Evolutionary conservation across 2,113 vertebrate genomes (phyloP).

Genomic region (Rhea americana): DNA sequence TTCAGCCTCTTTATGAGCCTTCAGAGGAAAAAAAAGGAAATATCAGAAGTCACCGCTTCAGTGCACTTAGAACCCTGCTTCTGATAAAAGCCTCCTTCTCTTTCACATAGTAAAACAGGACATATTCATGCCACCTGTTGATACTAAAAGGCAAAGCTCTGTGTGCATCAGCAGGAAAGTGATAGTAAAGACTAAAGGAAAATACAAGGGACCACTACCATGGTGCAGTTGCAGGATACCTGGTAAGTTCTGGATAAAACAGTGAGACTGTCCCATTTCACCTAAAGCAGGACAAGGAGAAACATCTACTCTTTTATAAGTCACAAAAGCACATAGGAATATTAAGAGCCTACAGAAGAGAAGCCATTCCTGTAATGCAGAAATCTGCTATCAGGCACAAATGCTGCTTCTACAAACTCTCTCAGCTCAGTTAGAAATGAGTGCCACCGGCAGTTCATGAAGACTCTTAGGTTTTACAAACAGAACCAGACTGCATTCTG

Average conservation of each 20-base stretch:
- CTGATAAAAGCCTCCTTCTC: background rate
- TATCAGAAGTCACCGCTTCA: background rate
- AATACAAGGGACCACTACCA: background rate
- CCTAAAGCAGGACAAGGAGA: background rate
- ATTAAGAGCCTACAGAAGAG: fast-evolving
- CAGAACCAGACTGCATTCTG: background rate
- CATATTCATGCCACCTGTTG: fast-evolving
- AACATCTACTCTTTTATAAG: background rate
- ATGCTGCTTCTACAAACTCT: background rate
- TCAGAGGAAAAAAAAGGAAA: background rate
- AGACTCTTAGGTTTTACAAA: background rate
- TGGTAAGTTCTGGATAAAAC: background rate
- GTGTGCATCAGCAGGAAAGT: background rate
- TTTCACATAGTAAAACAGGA: background rate
- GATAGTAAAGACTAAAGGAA: background rate
- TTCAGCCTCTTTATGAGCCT: background rate
- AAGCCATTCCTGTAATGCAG: background rate
- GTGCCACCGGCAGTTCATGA: background rate
- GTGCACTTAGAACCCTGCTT: background rate
- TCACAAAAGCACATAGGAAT: background rate
- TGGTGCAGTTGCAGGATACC: fast-evolving
- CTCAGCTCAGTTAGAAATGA: background rate
- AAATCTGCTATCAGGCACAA: background rate
- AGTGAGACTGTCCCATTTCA: background rate
- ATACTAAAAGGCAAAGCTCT: background rate